Base-by-base conservation (phyloP, 64 coral and sea anemone species). In the Pocillopora damicornis region DNA sequence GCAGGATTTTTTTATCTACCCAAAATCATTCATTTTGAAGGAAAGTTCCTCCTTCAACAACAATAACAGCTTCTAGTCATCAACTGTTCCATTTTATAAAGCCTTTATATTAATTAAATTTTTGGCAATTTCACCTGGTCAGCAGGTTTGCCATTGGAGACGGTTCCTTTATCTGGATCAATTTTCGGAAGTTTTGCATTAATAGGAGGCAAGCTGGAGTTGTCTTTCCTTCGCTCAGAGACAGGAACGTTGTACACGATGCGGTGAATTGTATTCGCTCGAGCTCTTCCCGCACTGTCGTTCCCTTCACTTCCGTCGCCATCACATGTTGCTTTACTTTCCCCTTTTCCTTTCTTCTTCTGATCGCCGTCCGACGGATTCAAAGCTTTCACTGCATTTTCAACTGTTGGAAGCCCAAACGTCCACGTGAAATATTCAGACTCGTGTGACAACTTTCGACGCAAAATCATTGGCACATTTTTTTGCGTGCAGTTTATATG, bases 381-480 rank as follows among this genome's bases (percentile, higher is more conserved):
- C 34, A 76, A 63, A 3, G 73, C 74, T 65, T 88, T 78, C 10
- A 67, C 74, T 0, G 73, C 58, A 16, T 82, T 79, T 9, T 92
- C 83, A 51, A 83, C 56, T 18, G 58, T 92, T 25, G 91, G 83
- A 1, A 97, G 35, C 12, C 94, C 94, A 11, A 90, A 97, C 15
- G 91, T 93, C 94, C 94, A 97, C 15, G 94, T 93, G 61, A 64
- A 97, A 45, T 89, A 97, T 75, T 93, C 94, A 0, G 94, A 97
- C n/a, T 97, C 94, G 23, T 93, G 80, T 2, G 94, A 97, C 37
- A 97, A 74, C 15, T 35, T 65, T 15, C 94, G 63, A n/a, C 66
- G 76, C 42, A 97, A 67, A 34, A 97, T 97, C 57, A 76, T 89
- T 6, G 91, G 94, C 14, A 93, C 75, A 22, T 97, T 97, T 20